Conservation (phyloP, 2,888 invertebrate species). For the Thelaira solivaga region DNA sequence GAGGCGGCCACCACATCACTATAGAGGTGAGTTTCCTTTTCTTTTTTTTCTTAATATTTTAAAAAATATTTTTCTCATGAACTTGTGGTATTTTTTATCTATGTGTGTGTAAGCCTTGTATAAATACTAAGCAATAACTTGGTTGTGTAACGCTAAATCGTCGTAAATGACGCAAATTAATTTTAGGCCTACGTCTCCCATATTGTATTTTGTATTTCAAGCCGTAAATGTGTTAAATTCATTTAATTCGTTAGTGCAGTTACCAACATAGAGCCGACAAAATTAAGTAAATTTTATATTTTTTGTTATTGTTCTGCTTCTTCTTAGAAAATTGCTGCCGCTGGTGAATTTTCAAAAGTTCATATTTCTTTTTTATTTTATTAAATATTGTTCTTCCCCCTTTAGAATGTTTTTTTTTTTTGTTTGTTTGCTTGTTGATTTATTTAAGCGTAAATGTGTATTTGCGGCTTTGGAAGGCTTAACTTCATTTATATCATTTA, state of each 20-base stretch:
- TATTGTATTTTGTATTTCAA: no score
- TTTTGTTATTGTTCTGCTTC: not conserved
- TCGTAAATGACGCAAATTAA: not conserved
- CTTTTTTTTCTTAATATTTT: no score
- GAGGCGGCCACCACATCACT: slow-evolving; percentile 76
- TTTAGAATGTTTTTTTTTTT: not conserved
- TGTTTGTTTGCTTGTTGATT: not conserved
- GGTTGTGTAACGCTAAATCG: not conserved
- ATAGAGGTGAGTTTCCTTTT: slow-evolving; percentile 75
- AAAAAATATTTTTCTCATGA: no score
- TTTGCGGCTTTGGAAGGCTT: not conserved
- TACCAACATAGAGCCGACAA: not conserved
- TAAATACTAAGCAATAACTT: not conserved
- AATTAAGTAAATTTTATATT: not conserved
- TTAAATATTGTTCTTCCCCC: not conserved
- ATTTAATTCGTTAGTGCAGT: no score
- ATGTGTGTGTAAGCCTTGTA: no score
- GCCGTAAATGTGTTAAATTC: no score
- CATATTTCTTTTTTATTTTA: not conserved
- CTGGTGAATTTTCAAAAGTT: slow-evolving; percentile 8
- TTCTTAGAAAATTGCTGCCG: not conserved
- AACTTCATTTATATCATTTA: not conserved
- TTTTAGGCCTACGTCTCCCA: no score
- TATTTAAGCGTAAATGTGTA: not conserved
- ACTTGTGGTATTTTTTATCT: no score